Evolutionary conservation across 2,113 vertebrate species (phyloP), one percentile per base, ranked within the genome.

Genomic region (Xenopus laevis): DNA sequence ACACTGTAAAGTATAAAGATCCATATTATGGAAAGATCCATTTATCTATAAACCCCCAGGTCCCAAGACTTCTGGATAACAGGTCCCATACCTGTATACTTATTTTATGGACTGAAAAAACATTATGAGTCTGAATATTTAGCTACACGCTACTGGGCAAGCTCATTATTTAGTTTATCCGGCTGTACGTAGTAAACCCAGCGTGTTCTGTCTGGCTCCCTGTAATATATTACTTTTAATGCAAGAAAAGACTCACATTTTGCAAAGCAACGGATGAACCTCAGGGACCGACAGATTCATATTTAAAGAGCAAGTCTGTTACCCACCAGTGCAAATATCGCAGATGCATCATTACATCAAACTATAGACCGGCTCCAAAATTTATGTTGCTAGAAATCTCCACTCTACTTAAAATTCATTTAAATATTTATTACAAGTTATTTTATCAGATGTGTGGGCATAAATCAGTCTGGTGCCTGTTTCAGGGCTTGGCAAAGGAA

Each of bases 391-490:
- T 44, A 76, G 47, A 69, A 70, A 68, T 70, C 66, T 76, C 67
- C 4, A 16, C 20, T 4, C 65, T 76, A 46, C 47, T 76, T 69
- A 69, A 57, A 69, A 76, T 76, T 69, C 74, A 69, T 63, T 76
- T 53, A 76, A 76, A 76, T 76, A 76, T 76, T 76, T 76, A 76
- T 76, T 53, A 64, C 58, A 69, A 69, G 66, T 76, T 76, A 76
- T 76, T 55, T 69, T 76, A 69, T 27, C 55, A 46, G 74, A 69
- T 63, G 50, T 68, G 18, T 76, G 13, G 65, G 27, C 45, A 65
- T 61, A 68, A 68, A 20, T 68, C 71, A 72, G 71, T 30, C 33
- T 10, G 3, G 33, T 0, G n/a, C 46, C 4, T n/a, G 1, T 64
- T 44, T 6, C 62, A 40, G 27, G 23, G 61, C 9, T 63, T 7